Evolutionary conservation across 2,113 vertebrate genomes (phyloP).

Genomic region (Hirundichthys speculiger): DNA sequence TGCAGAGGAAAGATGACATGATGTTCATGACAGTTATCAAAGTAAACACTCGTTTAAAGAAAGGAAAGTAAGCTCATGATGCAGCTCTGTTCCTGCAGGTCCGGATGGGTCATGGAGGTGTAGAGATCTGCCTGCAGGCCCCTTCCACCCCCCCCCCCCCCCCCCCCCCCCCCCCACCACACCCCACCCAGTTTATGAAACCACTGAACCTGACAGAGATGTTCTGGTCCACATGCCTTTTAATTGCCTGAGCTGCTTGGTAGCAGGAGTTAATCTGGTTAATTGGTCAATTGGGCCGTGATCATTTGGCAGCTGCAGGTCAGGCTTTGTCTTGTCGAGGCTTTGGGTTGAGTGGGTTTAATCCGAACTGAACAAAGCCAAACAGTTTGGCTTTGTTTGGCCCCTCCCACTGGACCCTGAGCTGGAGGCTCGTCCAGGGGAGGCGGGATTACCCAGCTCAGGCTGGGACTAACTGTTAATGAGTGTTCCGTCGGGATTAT

Average conservation of each 20-base stretch:
- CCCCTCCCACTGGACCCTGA: background rate
- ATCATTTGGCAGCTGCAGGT: background rate
- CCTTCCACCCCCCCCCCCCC: slow-evolving; percentile 45
- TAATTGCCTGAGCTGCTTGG: slow-evolving; percentile 30
- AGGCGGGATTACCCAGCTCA: slow-evolving; percentile 49
- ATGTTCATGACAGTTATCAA: too few relatives aligned
- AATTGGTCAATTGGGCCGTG: slow-evolving; percentile 13
- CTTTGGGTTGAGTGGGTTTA: too few relatives aligned
- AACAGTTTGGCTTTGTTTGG: background rate
- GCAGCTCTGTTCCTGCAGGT: background rate
- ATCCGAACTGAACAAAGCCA: background rate
- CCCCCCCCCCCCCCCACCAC: slow-evolving; percentile 3
- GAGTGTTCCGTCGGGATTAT: slow-evolving; percentile 76
- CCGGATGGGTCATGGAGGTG: slow-evolving; percentile 7
- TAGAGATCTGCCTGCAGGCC: slow-evolving; percentile 44
- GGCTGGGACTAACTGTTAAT: slow-evolving; percentile 68
- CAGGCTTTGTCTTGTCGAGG: too few relatives aligned
- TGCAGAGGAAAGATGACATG: too few relatives aligned
- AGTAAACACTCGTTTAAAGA: too few relatives aligned
- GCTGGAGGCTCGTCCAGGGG: background rate
- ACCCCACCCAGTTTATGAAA: slow-evolving; percentile 17
- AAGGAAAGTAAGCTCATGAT: too few relatives aligned
- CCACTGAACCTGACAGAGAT: slow-evolving; percentile 40
- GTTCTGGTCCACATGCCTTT: slow-evolving; percentile 23
- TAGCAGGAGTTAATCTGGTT: slow-evolving; percentile 19